phyloP scores from a whole-genome alignment of 2,888 invertebrate genomes.

The Strigamia crassipes region DNA sequence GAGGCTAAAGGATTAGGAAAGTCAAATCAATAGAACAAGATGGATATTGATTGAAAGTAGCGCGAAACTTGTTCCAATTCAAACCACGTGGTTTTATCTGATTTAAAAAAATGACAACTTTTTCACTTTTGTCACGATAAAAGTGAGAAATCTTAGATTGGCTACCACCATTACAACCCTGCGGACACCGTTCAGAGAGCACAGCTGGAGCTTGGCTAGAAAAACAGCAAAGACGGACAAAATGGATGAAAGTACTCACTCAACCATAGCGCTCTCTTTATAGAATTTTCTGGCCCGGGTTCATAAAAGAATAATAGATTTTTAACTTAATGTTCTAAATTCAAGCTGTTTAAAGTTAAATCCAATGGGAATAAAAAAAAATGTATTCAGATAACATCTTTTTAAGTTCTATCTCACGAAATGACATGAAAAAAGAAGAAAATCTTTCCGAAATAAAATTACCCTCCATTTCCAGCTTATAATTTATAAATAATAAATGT shows the following conservation, averaged over 20 bases:
- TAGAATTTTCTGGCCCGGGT: background rate
- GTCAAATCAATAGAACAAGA: too few relatives aligned
- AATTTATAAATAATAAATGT: too few relatives aligned
- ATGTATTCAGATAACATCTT: too few relatives aligned
- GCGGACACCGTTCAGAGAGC: background rate
- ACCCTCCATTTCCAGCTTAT: too few relatives aligned
- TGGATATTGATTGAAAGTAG: too few relatives aligned
- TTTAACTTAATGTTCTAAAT: background rate
- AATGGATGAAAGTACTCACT: constrained; percentile 14
- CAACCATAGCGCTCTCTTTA: background rate
- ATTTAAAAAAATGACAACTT: background rate
- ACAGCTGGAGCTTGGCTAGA: constrained; percentile 11
- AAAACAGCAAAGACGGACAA: background rate
- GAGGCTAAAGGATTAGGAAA: too few relatives aligned
- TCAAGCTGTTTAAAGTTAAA: background rate
- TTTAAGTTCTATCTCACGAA: too few relatives aligned
- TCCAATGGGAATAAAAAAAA: too few relatives aligned
- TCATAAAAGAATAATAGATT: background rate
- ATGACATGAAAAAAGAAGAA: too few relatives aligned
- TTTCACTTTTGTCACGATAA: background rate
- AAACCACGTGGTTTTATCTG: too few relatives aligned
- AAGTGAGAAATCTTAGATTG: background rate
- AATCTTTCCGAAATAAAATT: too few relatives aligned
- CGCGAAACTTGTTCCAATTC: too few relatives aligned
- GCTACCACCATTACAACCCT: background rate